phyloP scores from a whole-genome alignment of 2,888 invertebrate genomes.

The Ophioninae sp. region DNA sequence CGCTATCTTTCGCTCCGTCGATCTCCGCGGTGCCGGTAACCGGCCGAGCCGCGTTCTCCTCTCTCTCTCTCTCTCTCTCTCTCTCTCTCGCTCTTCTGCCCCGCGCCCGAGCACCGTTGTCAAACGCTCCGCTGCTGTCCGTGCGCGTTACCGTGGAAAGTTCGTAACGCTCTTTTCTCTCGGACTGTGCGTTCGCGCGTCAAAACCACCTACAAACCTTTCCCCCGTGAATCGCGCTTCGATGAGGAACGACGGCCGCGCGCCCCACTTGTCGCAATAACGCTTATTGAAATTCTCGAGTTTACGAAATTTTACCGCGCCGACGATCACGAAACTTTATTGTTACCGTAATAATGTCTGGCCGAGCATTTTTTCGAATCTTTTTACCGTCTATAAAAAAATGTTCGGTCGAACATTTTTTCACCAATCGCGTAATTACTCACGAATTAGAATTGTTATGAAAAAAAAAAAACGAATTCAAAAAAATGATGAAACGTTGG shows the following conservation, averaged over 20 bases:
- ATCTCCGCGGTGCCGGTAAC: slow-evolving; percentile 57
- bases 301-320: neutral
- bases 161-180: slow-evolving; percentile 40
- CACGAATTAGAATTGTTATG: too few relatives aligned
- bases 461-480: too few relatives aligned
- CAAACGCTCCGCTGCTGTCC: slow-evolving; percentile 1
- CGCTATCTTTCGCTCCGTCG: slow-evolving; percentile 37
- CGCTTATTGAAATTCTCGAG: neutral
- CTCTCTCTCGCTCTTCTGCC: neutral
- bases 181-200: slow-evolving; percentile 4
- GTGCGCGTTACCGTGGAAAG: neutral
- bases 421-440: too few relatives aligned
- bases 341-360: too few relatives aligned
- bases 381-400: too few relatives aligned
- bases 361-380: too few relatives aligned
- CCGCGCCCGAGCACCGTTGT: slow-evolving; percentile 2
- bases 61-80: slow-evolving; percentile 32
- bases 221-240: slow-evolving; percentile 13
- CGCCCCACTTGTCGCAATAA: neutral
- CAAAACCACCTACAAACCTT: slow-evolving; percentile 14
- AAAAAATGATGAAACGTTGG: too few relatives aligned
- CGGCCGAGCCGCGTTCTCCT: slow-evolving; percentile 46
- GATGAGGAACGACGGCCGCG: slow-evolving; percentile 22
- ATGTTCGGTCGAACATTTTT: too few relatives aligned
- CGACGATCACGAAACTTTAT: too few relatives aligned